Evolutionary conservation across 2,797 vertebrate species (phyloP).

Genomic region (Chloroceryle amazona): DNA sequence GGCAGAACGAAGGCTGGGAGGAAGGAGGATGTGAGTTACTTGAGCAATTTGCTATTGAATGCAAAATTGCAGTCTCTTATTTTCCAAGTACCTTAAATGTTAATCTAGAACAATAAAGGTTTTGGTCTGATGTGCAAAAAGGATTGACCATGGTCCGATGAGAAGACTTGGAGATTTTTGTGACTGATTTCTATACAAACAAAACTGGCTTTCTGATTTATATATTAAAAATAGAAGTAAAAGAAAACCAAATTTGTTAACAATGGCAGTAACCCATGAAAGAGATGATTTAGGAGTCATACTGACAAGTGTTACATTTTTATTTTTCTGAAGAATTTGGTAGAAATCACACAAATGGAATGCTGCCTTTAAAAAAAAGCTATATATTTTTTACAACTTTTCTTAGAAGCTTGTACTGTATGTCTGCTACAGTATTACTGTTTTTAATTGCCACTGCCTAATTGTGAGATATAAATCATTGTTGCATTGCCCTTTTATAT

Average conservation of each 20-base stretch:
- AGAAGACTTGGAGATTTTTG: background rate
- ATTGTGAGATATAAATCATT: slow-evolving; percentile 5
- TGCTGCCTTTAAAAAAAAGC: background rate
- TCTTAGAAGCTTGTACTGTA: background rate
- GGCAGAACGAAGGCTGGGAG: background rate
- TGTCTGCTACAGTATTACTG: background rate
- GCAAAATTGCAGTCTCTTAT: background rate
- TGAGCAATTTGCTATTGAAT: background rate
- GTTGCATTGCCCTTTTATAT: background rate
- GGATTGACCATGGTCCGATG: background rate
- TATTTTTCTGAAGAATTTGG: background rate
- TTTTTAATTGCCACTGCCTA: slow-evolving; percentile 20
- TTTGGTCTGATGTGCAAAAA: background rate
- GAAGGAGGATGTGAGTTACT: background rate
- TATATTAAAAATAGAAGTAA: background rate
- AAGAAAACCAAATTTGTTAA: background rate
- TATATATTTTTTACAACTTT: background rate
- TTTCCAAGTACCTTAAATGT: background rate
- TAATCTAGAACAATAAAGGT: background rate
- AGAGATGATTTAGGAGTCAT: background rate
- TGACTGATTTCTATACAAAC: background rate
- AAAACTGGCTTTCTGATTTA: background rate
- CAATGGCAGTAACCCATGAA: background rate
- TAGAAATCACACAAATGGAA: background rate
- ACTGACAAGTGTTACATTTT: background rate